Evolutionary conservation across 1,140 invertebrate species (phyloP), one percentile per base, ranked within the genome.

Genomic region (Melitaea cinxia): DNA sequence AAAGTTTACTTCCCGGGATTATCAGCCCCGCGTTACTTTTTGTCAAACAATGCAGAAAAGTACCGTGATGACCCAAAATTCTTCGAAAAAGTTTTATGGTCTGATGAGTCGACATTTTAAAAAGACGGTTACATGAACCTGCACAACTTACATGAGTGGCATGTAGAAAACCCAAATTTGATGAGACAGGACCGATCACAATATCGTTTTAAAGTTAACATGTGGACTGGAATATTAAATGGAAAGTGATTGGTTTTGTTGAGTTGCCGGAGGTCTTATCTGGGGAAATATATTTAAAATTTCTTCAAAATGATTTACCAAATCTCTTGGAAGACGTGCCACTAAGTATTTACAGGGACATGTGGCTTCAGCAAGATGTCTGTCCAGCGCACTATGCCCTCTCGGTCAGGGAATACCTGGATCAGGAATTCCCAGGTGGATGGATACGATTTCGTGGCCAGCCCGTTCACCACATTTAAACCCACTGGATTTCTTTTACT

Each of bases 101-200:
- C 77, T 2, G 83, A 89, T 68, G 82, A 89, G 54, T 72, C 78
- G 10, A 75, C 57, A 9, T 88, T 79, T 73, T 76, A 72, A 68
- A 76, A 71, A 33, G 30, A 33, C 30, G 30, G 30, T 10, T 33
- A 33, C 30, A 33, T 33, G 30, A 33, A 33, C 30, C 30, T 80
- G 12, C 86, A 89, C 53, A 91, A 91, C 61, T 61, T 77, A 45
- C 82, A 91, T 55, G 55, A 71, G 26, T 91, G 83, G 79, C 70
- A 78, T 17, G 65, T 70, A 23, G 78, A 82, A 71, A 91, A 91
- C 74, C 81, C 82, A 42, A 66, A 83, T 71, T 73, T 68, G 47
- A 78, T 82, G 19, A 17, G 72, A 53, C 54, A 81, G 66, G 67
- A 70, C 35, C 26, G 69, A 57, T 75, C 77, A 28, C 83, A 91